Percentiles rank a stretch among this genome's conserved stretches.
Evolutionary conservation across 2,113 vertebrate genomes (phyloP).

Genomic region (Odontesthes bonariensis): DNA sequence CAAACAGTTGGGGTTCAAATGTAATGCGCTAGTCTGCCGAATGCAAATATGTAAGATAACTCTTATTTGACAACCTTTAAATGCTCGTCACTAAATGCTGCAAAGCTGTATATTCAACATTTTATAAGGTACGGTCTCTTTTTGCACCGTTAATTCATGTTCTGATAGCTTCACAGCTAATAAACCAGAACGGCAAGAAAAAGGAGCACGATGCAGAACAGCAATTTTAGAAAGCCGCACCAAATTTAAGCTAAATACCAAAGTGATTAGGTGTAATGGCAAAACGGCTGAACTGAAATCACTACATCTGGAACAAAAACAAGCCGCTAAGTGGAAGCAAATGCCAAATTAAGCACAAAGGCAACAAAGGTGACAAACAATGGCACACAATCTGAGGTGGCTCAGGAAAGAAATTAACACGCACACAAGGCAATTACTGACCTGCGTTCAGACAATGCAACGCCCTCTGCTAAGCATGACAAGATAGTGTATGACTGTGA

Average conservation of each 20-base stretch:
- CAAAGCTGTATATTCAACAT: not conserved
- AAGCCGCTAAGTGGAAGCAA: conserved; percentile 4
- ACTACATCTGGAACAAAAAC: conserved; percentile 16
- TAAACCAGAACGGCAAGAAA: conserved; percentile 13
- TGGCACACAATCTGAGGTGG: conserved; percentile 1
- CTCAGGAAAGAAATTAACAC: conserved; percentile 23
- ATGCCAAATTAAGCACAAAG: conserved; percentile 25
- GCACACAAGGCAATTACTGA: conserved; percentile 13
- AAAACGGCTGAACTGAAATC: conserved; percentile 1
- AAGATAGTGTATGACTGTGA: conserved; percentile 29
- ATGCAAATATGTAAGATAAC: not conserved
- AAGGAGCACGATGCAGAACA: not conserved
- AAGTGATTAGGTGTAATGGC: not conserved
- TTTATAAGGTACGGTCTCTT: not conserved
- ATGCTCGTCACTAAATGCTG: not conserved
- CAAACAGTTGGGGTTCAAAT: conserved; percentile 23
- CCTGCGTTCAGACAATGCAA: conserved; percentile 7
- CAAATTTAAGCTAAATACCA: conserved; percentile 11
- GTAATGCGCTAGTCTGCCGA: not conserved
- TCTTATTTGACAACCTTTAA: not conserved
- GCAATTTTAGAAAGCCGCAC: not conserved
- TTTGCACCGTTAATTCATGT: not conserved
- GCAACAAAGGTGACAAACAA: conserved; percentile 33
- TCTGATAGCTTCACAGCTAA: not conserved
- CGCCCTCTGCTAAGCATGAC: conserved; percentile 21